Percentiles rank a stretch among this genome's conserved stretches.
phyloP scores from a whole-genome alignment of 2,797 vertebrate species.

The Mormyrops boulengeri region DNA sequence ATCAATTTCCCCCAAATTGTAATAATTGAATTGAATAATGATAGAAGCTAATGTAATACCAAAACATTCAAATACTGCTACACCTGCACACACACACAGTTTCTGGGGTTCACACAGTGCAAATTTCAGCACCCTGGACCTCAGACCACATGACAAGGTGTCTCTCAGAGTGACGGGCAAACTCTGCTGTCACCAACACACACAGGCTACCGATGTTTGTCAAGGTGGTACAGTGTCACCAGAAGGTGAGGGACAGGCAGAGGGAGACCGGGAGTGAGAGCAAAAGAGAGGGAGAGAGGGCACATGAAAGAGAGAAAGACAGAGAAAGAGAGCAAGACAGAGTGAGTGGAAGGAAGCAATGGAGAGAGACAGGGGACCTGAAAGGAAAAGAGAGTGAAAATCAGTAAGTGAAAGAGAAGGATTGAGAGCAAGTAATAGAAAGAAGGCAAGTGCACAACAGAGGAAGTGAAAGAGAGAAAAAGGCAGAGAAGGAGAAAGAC shows the following conservation, averaged over 20 bases:
- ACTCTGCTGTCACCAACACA: neutral
- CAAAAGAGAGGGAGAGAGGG: neutral
- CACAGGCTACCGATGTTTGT: neutral
- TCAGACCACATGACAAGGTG: neutral
- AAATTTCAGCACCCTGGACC: neutral
- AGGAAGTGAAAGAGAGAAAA: neutral
- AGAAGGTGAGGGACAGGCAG: neutral
- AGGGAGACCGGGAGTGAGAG: neutral
- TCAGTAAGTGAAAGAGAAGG: neutral
- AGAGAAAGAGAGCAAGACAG: neutral
- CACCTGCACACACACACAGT: constrained; percentile 13
- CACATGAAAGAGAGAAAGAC: neutral
- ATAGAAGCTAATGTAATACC: constrained; percentile 33
- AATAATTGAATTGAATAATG: neutral
- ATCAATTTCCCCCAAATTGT: neutral
- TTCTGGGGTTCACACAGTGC: neutral
- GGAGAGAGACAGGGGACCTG: neutral
- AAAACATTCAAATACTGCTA: constrained; percentile 27
- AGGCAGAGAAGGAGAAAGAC: neutral
- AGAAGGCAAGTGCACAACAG: neutral
- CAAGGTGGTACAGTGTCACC: neutral
- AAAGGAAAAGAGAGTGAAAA: neutral
- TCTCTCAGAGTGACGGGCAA: neutral
- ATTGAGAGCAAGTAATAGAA: no score
- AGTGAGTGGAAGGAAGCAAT: neutral